A percentile compares a stretch with the other conserved stretches of the same genome.
Evolutionary conservation across 2,797 vertebrate species (phyloP).

Genomic region (Coendou prehensilis): DNA sequence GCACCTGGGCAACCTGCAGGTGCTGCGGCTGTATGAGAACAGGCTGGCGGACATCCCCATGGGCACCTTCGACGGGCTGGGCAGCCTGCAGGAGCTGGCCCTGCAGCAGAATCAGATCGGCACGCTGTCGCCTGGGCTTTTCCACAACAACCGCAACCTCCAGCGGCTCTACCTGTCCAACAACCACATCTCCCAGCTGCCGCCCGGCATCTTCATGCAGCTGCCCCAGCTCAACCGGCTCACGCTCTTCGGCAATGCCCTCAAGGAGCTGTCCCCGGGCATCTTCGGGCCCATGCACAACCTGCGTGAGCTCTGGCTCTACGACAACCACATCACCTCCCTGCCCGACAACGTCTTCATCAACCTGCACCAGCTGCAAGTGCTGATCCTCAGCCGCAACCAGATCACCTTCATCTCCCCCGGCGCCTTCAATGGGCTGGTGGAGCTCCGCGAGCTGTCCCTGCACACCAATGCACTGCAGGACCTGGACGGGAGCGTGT

Average conservation of each 20-base stretch:
- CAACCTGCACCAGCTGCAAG: constrained; percentile 92
- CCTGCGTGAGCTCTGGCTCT: constrained; percentile 94
- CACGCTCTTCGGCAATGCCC: constrained; percentile 93
- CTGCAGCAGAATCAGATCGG: constrained; percentile 94
- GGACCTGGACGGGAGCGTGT: constrained; percentile 89
- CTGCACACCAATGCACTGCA: constrained; percentile 94
- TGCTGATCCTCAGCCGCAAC: constrained; percentile 95
- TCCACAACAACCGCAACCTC: constrained; percentile 91
- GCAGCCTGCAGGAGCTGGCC: constrained; percentile 92
- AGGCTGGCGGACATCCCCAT: constrained; percentile 89
- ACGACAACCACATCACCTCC: constrained; percentile 93
- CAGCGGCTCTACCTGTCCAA: constrained; percentile 94
- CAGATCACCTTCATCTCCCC: constrained; percentile 90
- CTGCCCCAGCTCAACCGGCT: constrained; percentile 91
- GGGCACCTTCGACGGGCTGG: constrained; percentile 91
- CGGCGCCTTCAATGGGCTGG: constrained; percentile 92
- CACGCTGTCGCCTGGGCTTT: constrained; percentile 90
- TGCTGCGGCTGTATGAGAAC: constrained; percentile 94
- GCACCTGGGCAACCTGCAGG: constrained; percentile 90
- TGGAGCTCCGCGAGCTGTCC: constrained; percentile 92
- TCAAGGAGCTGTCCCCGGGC: constrained; percentile 90
- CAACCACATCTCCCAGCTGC: constrained; percentile 92
- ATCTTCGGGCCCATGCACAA: constrained; percentile 93
- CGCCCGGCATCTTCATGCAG: constrained; percentile 92
- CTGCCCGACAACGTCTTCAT: constrained; percentile 91